A percentile compares a stretch with the other conserved stretches of the same genome.
phyloP scores from a whole-genome alignment of 2,888 invertebrate species.

The Sphaeridia pumilis region DNA sequence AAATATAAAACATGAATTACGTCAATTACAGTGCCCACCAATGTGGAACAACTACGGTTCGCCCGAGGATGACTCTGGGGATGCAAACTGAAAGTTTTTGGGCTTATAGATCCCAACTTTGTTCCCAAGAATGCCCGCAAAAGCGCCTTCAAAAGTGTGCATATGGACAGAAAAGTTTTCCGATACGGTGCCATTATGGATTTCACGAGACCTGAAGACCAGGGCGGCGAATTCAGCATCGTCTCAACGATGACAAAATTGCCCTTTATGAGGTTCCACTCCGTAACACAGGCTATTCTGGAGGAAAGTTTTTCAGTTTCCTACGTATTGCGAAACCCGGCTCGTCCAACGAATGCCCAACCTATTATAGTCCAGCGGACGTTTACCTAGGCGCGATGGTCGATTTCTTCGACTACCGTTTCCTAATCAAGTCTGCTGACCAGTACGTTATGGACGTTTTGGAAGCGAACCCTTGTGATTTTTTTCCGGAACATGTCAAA shows the following conservation, averaged over 20 bases:
- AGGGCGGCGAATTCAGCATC: slow-evolving; percentile 59
- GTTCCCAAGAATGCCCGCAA: slow-evolving; percentile 60
- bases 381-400: slow-evolving; percentile 65
- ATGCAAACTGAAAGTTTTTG: too few relatives aligned
- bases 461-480: slow-evolving; percentile 56
- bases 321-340: slow-evolving; percentile 57
- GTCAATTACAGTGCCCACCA: slow-evolving; percentile 47
- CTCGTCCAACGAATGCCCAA: slow-evolving; percentile 55
- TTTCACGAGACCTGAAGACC: slow-evolving; percentile 65
- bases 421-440: slow-evolving; percentile 64
- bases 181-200: slow-evolving; percentile 67
- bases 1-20: too few relatives aligned
- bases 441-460: slow-evolving; percentile 53
- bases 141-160: slow-evolving; percentile 60
- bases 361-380: slow-evolving; percentile 64
- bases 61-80: slow-evolving; percentile 67
- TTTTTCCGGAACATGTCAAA: slow-evolving; percentile 55
- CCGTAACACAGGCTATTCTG: slow-evolving; percentile 61
- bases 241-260: slow-evolving; percentile 61
- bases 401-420: slow-evolving; percentile 60
- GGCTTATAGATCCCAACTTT: slow-evolving; percentile 58
- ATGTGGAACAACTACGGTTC: slow-evolving; percentile 61
- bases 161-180: slow-evolving; percentile 57
- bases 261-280: slow-evolving; percentile 60
- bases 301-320: slow-evolving; percentile 61